phyloP scores from a whole-genome alignment of 2,888 invertebrate species.

The Ophion obscuratus region DNA sequence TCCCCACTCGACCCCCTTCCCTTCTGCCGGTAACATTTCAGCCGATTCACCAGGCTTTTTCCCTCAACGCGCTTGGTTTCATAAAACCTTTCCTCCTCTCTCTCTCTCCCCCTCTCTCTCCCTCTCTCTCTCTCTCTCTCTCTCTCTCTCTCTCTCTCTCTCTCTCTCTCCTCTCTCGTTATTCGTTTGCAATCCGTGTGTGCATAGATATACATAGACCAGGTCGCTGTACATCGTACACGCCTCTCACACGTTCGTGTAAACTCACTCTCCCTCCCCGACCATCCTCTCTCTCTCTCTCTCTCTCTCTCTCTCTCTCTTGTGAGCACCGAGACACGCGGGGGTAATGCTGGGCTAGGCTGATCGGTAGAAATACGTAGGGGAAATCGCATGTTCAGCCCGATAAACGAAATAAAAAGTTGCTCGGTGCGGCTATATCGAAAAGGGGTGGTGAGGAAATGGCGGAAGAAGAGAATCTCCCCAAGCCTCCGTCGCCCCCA shows the following conservation, averaged over 20 bases:
- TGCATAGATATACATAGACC: slow-evolving; percentile 11
- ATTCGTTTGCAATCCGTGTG: slow-evolving; percentile 41
- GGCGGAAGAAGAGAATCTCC: slow-evolving; percentile 52
- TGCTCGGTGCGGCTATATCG: slow-evolving; percentile 59
- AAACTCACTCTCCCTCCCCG: slow-evolving; percentile 32
- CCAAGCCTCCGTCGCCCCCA: neutral
- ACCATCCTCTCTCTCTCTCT: too few relatives aligned
- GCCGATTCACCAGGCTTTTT: slow-evolving; percentile 37
- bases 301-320: slow-evolving; percentile 25
- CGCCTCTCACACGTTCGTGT: slow-evolving; percentile 62
- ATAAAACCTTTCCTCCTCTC: slow-evolving; percentile 10
- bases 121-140: neutral
- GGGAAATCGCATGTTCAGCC: slow-evolving; percentile 81
- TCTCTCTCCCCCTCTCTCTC: neutral
- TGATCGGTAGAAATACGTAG: slow-evolving; percentile 75
- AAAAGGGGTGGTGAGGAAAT: slow-evolving; percentile 45
- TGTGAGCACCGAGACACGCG: slow-evolving; percentile 58
- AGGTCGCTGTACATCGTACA: slow-evolving; percentile 67
- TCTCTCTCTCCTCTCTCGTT: neutral
- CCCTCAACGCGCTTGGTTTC: slow-evolving; percentile 32
- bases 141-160: neutral
- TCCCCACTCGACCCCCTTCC: neutral
- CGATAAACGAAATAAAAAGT: slow-evolving; percentile 81
- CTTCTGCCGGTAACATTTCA: neutral
- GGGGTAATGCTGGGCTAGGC: slow-evolving; percentile 59